Conservation (phyloP, 2,888 invertebrate genomes). For the Falcaria lacertinaria region DNA sequence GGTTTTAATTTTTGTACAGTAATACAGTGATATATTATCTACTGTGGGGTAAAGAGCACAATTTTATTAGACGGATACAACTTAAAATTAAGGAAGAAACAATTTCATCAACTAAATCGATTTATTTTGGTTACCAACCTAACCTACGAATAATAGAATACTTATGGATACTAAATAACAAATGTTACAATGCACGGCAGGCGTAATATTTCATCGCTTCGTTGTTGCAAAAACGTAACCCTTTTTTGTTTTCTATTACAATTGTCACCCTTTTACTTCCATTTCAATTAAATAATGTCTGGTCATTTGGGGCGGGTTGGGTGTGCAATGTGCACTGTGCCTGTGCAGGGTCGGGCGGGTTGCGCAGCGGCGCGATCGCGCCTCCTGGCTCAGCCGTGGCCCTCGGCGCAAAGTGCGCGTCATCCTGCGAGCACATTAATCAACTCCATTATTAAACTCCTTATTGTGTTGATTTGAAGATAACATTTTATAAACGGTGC, state of each 20-base stretch:
- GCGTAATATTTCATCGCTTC: slow-evolving; percentile 72
- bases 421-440: slow-evolving; percentile 77
- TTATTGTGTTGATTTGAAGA: slow-evolving; percentile 78
- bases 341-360: slow-evolving; percentile 5
- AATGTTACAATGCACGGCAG: slow-evolving; percentile 75
- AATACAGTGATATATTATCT: no score
- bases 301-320: slow-evolving; percentile 70
- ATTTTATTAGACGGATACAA: no score
- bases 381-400: slow-evolving; percentile 45
- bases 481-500: slow-evolving; percentile 78
- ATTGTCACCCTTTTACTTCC: slow-evolving; percentile 78
- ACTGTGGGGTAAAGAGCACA: no score
- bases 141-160: no score
- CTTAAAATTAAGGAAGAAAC: no score
- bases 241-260: slow-evolving; percentile 76
- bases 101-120: neutral
- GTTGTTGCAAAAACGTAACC: slow-evolving; percentile 66
- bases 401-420: slow-evolving; percentile 69
- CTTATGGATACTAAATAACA: slow-evolving; percentile 56
- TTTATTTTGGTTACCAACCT: neutral
- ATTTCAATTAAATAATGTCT: slow-evolving; percentile 80
- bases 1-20: no score
- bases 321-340: slow-evolving; percentile 3
- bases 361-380: slow-evolving; percentile 47
- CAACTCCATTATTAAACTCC: slow-evolving; percentile 76